Conservation (phyloP, 1,140 invertebrate genomes). For the Drosophila mojavensis region DNA sequence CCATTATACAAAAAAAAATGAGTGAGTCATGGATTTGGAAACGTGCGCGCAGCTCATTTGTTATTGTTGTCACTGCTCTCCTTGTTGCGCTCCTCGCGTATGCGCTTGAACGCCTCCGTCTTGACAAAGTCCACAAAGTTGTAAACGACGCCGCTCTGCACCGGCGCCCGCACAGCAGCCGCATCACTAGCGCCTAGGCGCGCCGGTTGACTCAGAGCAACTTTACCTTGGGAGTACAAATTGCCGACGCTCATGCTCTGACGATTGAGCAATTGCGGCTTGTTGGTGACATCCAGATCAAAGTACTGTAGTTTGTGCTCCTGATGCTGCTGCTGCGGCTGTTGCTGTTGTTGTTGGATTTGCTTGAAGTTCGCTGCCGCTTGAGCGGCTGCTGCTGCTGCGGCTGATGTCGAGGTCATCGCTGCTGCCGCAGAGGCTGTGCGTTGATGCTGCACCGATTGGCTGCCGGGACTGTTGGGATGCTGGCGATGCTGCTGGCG, state of each 20-base stretch:
- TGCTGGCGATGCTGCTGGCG: conserved; percentile 66
- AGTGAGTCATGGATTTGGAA: conserved; percentile 4
- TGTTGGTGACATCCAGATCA: conserved; percentile 87
- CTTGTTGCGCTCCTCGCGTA: conserved; percentile 90
- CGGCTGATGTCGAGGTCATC: conserved; percentile 49
- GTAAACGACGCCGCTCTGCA: conserved; percentile 88
- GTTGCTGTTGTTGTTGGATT: conserved; percentile 20
- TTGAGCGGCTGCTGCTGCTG: conserved; percentile 7
- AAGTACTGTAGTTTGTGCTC: conserved; percentile 87
- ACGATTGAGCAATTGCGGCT: conserved; percentile 67
- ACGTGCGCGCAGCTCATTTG: conserved; percentile 16
- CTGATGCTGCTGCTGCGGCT: conserved; percentile 52
- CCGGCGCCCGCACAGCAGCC: conserved; percentile 46
- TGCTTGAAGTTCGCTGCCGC: conserved; percentile 40
- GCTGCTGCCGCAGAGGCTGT: conserved; percentile 65
- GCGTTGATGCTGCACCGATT: conserved; percentile 73
- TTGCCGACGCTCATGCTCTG: conserved; percentile 71
- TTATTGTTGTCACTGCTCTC: conserved; percentile 62
- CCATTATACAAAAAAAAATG: conserved; percentile 38
- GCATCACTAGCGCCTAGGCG: conserved; percentile 53
- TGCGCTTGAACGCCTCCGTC: conserved; percentile 95
- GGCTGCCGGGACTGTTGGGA: conserved; percentile 67
- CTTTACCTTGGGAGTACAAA: conserved; percentile 55
- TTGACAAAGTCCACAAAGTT: conserved; percentile 96
- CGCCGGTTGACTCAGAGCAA: conserved; percentile 12